Conservation (phyloP, 2,888 invertebrate species). For the Tetanocera ferruginea region DNA sequence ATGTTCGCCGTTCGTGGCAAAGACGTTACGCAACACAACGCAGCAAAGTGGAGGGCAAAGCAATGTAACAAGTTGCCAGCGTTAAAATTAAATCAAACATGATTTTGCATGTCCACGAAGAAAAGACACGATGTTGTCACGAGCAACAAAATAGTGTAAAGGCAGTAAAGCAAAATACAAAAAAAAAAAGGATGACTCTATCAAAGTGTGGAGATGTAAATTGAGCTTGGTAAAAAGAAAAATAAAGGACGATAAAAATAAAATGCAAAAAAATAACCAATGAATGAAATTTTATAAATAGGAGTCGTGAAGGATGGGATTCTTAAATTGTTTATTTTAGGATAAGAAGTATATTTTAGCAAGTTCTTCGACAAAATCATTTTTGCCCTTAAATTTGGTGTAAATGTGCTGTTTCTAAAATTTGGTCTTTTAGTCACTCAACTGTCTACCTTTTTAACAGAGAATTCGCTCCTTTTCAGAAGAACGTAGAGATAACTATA, state of each 20-base stretch:
- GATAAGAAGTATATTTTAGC: too few relatives aligned
- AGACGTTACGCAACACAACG: not conserved
- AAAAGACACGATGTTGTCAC: not conserved
- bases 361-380: too few relatives aligned
- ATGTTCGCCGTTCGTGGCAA: not conserved
- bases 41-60: not conserved
- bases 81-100: slow-evolving; percentile 30
- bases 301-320: too few relatives aligned
- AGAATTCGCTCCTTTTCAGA: too few relatives aligned
- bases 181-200: not conserved
- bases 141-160: not conserved
- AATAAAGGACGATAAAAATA: not conserved
- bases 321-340: too few relatives aligned
- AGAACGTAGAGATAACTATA: too few relatives aligned
- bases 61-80: slow-evolving; percentile 7
- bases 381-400: too few relatives aligned
- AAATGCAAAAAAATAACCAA: not conserved
- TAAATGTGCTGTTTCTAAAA: too few relatives aligned
- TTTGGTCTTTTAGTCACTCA: too few relatives aligned
- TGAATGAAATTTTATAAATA: not conserved
- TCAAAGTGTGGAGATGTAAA: not conserved
- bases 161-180: not conserved
- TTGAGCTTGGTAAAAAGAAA: not conserved
- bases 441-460: too few relatives aligned
- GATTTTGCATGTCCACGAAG: slow-evolving; percentile 1